phyloP scores from a whole-genome alignment of 2,113 vertebrate genomes.

The Centropus bengalensis region DNA sequence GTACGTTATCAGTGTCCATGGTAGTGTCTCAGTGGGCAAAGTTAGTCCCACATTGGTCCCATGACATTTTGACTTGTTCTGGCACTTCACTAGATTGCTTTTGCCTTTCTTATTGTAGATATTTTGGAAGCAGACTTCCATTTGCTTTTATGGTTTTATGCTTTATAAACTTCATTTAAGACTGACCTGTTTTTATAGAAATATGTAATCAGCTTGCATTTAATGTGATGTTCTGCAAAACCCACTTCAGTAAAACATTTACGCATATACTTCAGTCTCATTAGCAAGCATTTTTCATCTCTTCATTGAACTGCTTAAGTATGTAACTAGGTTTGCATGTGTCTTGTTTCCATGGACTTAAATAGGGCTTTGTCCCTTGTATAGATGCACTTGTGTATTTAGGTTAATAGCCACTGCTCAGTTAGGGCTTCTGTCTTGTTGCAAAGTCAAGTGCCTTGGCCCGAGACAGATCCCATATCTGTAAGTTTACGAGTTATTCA shows the following conservation, averaged over 20 bases:
- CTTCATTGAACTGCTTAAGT: neutral
- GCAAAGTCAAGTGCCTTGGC: neutral
- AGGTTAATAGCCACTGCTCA: neutral
- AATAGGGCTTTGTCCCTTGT: neutral
- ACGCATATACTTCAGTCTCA: neutral
- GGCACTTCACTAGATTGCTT: neutral
- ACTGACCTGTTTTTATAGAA: neutral
- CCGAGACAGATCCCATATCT: neutral
- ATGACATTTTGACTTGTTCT: slow-evolving; percentile 23
- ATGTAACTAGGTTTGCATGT: rapidly evolving
- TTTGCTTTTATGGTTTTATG: slow-evolving; percentile 28
- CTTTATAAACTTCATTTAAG: neutral
- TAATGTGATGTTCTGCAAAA: neutral
- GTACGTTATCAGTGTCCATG: neutral
- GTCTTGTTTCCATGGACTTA: neutral
- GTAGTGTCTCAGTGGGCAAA: neutral
- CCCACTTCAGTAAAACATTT: neutral
- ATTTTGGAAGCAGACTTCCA: slow-evolving; percentile 26
- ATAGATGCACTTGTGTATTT: neutral
- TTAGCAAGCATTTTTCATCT: neutral
- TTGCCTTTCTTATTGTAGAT: neutral
- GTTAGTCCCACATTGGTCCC: slow-evolving; percentile 23
- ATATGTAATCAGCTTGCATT: neutral
- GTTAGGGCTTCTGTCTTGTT: neutral
- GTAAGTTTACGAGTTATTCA: neutral